phyloP scores from a whole-genome alignment of 2,113 vertebrate species.

The Riparia riparia region DNA sequence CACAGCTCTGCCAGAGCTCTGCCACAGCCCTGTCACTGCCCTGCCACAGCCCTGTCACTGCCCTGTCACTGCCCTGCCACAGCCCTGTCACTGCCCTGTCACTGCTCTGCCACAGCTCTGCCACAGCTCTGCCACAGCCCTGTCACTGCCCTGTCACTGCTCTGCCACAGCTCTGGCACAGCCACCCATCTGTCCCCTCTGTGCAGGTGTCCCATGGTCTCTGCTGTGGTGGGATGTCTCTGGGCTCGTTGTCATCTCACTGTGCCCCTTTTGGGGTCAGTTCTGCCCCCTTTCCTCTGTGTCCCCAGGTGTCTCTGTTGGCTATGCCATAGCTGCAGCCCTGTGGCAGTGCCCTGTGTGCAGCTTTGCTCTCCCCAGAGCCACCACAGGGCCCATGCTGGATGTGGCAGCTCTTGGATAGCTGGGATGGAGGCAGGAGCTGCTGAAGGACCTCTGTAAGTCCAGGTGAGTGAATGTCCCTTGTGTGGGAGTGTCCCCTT shows the following conservation, averaged over 20 bases:
- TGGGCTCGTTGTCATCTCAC: not conserved
- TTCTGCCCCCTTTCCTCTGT: no score
- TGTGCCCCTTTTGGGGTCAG: fast-evolving
- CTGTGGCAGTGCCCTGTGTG: fast-evolving
- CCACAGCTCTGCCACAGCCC: no score
- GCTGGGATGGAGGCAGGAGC: not conserved
- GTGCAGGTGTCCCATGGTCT: fast-evolving
- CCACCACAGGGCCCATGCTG: fast-evolving
- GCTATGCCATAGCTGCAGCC: not conserved
- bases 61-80: no score
- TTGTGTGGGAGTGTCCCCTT: fast-evolving
- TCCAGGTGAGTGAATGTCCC: not conserved
- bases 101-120: fast-evolving
- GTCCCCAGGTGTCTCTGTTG: not conserved
- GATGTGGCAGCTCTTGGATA: fast-evolving
- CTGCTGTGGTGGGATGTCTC: not conserved
- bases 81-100: not conserved
- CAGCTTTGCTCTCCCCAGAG: not conserved
- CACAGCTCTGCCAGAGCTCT: fast-evolving
- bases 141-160: not conserved
- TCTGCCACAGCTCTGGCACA: no score
- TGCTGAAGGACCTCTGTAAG: not conserved
- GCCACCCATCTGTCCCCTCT: fast-evolving
- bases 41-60: not conserved
- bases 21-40: not conserved